These are phyloP conservation scores for Desmophyllum pertusum DNA, from an alignment of 92 coral and sea anemone genomes.

Conservation along the genomic window DNA sequence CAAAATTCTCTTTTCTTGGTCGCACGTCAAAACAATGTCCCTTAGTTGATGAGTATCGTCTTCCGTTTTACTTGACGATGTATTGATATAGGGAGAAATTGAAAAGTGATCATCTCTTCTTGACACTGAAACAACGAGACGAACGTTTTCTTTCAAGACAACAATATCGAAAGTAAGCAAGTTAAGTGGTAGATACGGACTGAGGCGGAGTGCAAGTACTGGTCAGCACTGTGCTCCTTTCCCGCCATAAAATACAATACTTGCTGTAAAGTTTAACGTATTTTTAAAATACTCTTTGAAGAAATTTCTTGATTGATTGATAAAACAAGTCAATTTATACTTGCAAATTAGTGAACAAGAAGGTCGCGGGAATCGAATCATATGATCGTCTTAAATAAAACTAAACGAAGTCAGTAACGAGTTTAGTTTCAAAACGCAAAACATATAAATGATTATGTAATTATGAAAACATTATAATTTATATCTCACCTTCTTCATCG, in stretches of 20 bases:
- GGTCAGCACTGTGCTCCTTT: too few relatives aligned
- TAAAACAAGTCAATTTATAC: not conserved
- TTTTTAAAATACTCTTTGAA: too few relatives aligned
- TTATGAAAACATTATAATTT: not conserved
- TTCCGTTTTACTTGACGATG: not conserved
- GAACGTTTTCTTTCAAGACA: not conserved
- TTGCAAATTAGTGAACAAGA: not conserved
- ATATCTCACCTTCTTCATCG: constrained; percentile 54
- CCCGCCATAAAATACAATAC: too few relatives aligned
- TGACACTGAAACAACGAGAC: not conserved
- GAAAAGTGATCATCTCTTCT: not conserved
- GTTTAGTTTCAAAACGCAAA: not conserved
- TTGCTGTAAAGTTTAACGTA: too few relatives aligned
- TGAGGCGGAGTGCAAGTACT: too few relatives aligned
- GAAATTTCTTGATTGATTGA: not conserved
- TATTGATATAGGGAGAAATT: not conserved
- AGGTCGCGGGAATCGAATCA: not conserved
- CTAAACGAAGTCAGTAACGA: not conserved
- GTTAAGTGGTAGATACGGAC: too few relatives aligned
- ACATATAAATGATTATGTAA: not conserved
- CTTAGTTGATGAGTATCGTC: not conserved
- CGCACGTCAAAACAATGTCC: too few relatives aligned
- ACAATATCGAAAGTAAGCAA: not conserved
- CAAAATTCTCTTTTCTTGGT: too few relatives aligned
- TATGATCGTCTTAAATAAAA: not conserved